Base-by-base conservation (phyloP, 2,113 vertebrate species). In the Pseudolaguvia tuberculata region DNA sequence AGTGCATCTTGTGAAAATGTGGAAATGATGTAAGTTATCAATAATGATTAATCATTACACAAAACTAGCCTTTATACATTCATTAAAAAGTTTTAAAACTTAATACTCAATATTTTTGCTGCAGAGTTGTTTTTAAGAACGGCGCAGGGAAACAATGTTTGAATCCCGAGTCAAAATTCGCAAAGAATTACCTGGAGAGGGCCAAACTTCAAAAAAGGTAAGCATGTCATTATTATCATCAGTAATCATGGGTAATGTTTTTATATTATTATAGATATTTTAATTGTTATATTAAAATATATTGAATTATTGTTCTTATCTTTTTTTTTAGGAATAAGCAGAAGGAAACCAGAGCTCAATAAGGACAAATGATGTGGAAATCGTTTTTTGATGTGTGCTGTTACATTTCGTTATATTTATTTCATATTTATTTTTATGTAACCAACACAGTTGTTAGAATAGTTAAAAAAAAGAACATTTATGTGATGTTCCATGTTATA, bases 11-110 rank as follows among this genome's bases (percentile, higher is more conserved):
- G 73, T 76, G 50, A 67, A 66, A 76, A 56, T 9, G 2, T 48
- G 31, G 73, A 76, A 42, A 79, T 79, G 55, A 42, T 79, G 73
- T 76, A 70, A 66, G 78, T 55, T 42, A 17, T 27, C 0, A 2
- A 25, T 11, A 25, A 10, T 29, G 45, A 70, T 45, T 7, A 23
- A 11, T 0, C 23, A 31, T 13, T n/a, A 25, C 29, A 39, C 17
- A 23, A 42, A 20, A 42, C 31, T 35, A 35, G n/a, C n/a, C n/a
- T 35, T 35, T 35, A 35, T 35, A 35, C 31, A 6, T 21, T 12
- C 21, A 56, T 50, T 50, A 14, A 12, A 47, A 3, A 2, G 0
- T 47, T 23, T 47, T 66, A 70, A 50, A 42, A 42, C 4, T 9
- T 6, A 42, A 8, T 14, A 69, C 31, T 56, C 14, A 52, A 20